Percentiles rank a stretch among this genome's conserved stretches.
These are phyloP conservation scores for Dendropsophus ebraccatus DNA, from an alignment of 2,113 vertebrate species.

Conservation along the genomic window DNA sequence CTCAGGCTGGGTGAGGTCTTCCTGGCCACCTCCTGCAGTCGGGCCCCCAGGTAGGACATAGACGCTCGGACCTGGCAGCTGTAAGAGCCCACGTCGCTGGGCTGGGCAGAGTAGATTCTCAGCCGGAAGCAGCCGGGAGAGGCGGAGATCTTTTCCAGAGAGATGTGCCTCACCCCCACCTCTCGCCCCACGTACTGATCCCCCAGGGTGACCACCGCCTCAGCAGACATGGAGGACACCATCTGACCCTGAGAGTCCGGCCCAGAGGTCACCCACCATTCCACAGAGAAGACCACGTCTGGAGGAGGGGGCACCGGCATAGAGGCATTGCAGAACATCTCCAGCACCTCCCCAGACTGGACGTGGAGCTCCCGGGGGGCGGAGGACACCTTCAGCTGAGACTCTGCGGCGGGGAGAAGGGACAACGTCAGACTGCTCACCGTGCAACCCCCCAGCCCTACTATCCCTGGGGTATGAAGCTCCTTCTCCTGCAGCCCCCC, in stretches of 20 bases:
- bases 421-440: background rate
- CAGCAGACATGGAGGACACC: conserved; percentile 75
- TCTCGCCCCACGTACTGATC: conserved; percentile 64
- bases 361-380: conserved; percentile 67
- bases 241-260: conserved; percentile 67
- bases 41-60: conserved; percentile 70
- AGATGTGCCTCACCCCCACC: conserved; percentile 67
- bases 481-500: too few relatives aligned
- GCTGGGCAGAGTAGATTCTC: conserved; percentile 79
- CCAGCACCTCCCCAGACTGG: conserved; percentile 65
- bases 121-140: conserved; percentile 76
- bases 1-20: conserved; percentile 78
- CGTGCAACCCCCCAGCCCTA: too few relatives aligned
- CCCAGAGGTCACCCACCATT: conserved; percentile 73
- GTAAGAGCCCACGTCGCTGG: conserved; percentile 79
- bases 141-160: conserved; percentile 80
- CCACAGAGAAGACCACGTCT: conserved; percentile 76
- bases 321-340: conserved; percentile 68
- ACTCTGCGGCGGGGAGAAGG: conserved; percentile 67
- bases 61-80: conserved; percentile 81
- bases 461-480: too few relatives aligned
- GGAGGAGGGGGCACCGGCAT: conserved; percentile 65
- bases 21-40: conserved; percentile 72
- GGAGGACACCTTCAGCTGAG: conserved; percentile 75
- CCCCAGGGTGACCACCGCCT: conserved; percentile 78